These are phyloP conservation scores for Apolygus lucorum DNA, from an alignment of 1,140 invertebrate genomes.

Conservation along the genomic window DNA sequence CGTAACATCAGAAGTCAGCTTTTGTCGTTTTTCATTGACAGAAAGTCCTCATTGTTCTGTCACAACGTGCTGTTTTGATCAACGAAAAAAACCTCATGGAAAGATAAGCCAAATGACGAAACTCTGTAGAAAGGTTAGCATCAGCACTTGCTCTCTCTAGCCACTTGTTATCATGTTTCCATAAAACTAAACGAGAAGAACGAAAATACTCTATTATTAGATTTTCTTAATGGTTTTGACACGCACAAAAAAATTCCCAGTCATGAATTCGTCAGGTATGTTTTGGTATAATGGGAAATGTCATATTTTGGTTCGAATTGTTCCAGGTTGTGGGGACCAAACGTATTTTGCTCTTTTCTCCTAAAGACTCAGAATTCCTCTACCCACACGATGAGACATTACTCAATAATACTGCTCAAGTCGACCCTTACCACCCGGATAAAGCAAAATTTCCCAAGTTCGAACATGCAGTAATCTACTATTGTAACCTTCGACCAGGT, in stretches of 20 bases:
- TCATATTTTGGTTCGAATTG: too few relatives aligned
- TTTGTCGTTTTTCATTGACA: not conserved
- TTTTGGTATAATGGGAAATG: not conserved
- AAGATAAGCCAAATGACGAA: too few relatives aligned
- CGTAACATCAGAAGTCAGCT: not conserved
- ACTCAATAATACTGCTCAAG: constrained; percentile 70
- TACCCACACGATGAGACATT: constrained; percentile 74
- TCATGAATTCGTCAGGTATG: too few relatives aligned
- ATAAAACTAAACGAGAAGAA: too few relatives aligned
- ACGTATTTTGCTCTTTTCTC: constrained; percentile 69
- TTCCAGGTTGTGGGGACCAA: constrained; percentile 74
- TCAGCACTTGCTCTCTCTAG: too few relatives aligned
- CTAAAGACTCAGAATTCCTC: constrained; percentile 56
- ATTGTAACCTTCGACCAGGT: constrained; percentile 62
- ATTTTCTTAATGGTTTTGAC: not conserved
- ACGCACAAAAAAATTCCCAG: too few relatives aligned
- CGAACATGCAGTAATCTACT: constrained; percentile 52
- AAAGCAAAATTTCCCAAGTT: constrained; percentile 63
- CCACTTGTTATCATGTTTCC: too few relatives aligned
- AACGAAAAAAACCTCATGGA: too few relatives aligned
- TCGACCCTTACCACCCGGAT: constrained; percentile 75
- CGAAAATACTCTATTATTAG: too few relatives aligned
- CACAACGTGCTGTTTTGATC: too few relatives aligned
- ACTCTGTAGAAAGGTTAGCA: too few relatives aligned
- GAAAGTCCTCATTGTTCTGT: too few relatives aligned